Conservation (phyloP, 2,113 vertebrate species). For the Epinephelus lanceolatus region DNA sequence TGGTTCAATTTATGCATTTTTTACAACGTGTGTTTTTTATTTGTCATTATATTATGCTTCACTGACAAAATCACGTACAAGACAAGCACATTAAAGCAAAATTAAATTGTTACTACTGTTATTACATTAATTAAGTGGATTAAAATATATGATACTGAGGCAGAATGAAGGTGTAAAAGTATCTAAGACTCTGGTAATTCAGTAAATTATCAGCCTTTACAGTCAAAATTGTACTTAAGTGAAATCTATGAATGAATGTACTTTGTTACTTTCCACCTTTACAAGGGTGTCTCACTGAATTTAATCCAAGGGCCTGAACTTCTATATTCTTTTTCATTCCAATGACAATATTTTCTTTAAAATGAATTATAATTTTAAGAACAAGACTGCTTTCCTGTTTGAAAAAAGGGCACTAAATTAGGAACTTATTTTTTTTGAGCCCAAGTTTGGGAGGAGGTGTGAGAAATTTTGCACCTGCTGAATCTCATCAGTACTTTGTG, state of each 20-base stretch:
- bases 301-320: background rate
- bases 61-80: background rate
- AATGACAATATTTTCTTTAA: background rate
- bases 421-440: background rate
- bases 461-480: constrained; percentile 20
- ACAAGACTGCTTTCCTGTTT: background rate
- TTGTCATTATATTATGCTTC: background rate
- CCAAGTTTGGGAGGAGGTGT: background rate
- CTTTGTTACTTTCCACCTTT: background rate
- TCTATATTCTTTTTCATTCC: background rate
- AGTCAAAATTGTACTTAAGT: background rate
- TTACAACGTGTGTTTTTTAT: background rate
- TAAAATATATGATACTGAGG: too few relatives aligned
- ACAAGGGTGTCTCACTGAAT: background rate
- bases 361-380: background rate
- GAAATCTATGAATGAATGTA: background rate
- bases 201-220: background rate
- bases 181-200: background rate
- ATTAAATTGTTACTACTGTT: too few relatives aligned
- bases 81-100: background rate
- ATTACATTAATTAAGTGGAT: background rate
- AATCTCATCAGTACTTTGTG: background rate
- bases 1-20: background rate
- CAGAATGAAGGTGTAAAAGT: background rate
- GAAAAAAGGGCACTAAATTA: background rate